These are phyloP conservation scores for Periparus ater DNA, from an alignment of 2,797 vertebrate genomes.

Conservation along the genomic window DNA sequence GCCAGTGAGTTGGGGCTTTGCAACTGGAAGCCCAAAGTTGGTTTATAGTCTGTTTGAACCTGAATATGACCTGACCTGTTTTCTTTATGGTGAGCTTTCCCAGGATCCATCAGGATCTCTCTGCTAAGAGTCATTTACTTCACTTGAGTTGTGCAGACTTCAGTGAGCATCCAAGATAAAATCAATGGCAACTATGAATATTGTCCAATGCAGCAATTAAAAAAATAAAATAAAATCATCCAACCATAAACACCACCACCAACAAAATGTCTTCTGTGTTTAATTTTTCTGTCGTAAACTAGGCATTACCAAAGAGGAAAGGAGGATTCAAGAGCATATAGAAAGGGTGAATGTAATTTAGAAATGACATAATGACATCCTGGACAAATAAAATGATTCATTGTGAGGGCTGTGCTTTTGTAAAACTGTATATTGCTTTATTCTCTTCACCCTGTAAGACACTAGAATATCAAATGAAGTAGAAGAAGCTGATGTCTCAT, in stretches of 20 bases:
- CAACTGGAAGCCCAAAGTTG: not conserved
- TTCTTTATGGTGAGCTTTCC: not conserved
- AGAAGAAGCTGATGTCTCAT: not conserved
- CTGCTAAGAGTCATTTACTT: not conserved
- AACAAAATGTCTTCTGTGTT: not conserved
- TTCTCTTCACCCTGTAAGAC: not conserved
- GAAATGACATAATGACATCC: not conserved
- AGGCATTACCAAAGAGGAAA: not conserved
- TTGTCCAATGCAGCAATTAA: not conserved
- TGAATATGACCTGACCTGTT: not conserved
- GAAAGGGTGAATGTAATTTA: fast-evolving
- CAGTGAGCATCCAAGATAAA: not conserved
- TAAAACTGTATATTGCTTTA: not conserved
- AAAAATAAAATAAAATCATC: too few relatives aligned
- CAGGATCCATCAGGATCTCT: not conserved
- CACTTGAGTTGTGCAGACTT: not conserved
- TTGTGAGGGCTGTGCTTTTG: not conserved
- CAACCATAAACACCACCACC: fast-evolving
- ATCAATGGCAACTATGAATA: not conserved
- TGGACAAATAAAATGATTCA: not conserved
- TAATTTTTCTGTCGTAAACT: not conserved
- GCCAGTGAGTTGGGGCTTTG: not conserved
- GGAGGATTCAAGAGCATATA: not conserved
- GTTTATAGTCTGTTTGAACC: not conserved
- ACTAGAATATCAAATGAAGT: not conserved